Conservation (phyloP, 1,140 invertebrate species). For the Pentalonia nigronervosa region DNA sequence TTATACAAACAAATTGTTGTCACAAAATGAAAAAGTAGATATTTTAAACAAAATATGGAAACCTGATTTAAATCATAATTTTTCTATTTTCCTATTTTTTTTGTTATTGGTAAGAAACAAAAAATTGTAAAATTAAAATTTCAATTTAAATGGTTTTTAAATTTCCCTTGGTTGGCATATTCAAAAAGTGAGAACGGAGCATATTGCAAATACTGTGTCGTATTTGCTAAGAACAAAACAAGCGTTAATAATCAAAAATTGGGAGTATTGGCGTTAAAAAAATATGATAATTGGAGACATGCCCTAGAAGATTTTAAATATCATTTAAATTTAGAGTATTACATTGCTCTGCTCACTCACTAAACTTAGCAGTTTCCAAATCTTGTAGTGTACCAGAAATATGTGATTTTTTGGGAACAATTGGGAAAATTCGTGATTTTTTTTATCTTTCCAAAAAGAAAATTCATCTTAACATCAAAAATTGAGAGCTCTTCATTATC, state of each 20-base stretch:
- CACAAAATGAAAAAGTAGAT: not conserved
- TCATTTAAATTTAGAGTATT: no score
- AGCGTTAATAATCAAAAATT: not conserved
- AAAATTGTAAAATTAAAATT: not conserved
- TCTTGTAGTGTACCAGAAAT: not conserved
- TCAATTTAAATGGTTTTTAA: no score
- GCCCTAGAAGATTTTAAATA: no score
- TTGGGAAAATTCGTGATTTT: not conserved
- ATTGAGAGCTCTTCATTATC: not conserved
- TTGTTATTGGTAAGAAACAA: not conserved
- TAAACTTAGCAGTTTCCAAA: slow-evolving; percentile 33
- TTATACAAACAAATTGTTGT: slow-evolving; percentile 16
- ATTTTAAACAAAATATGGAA: not conserved
- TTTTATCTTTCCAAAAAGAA: not conserved
- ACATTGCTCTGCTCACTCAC: slow-evolving; percentile 32
- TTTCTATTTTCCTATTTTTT: not conserved
- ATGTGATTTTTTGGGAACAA: not conserved
- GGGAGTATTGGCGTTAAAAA: not conserved
- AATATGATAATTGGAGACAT: no score
- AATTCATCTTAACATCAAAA: not conserved
- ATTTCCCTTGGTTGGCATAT: not conserved
- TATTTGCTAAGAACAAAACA: not conserved
- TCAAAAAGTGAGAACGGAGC: not conserved
- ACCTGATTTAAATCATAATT: not conserved
- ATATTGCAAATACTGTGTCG: not conserved